phyloP scores from a whole-genome alignment of 1,140 invertebrate species.

The Campoletis sonorensis region DNA sequence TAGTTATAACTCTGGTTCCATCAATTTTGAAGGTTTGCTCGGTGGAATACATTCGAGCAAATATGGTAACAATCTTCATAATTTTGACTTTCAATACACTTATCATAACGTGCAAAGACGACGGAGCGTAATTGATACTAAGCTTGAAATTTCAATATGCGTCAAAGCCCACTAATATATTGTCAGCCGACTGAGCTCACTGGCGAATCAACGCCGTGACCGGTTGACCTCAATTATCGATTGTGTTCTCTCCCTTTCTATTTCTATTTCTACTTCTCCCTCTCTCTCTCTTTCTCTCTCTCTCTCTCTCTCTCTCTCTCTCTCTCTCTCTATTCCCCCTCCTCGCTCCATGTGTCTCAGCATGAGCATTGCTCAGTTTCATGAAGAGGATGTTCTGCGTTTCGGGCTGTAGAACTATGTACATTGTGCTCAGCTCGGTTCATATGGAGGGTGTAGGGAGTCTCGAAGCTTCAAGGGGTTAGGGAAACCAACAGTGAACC shows the following conservation, averaged over 20 bases:
- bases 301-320: neutral
- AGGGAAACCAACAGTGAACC: conserved; percentile 25
- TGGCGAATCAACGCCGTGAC: conserved; percentile 19
- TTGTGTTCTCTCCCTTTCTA: conserved; percentile 23
- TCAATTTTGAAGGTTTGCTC: no score
- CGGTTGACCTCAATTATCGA: conserved; percentile 45
- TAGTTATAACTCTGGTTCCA: neutral
- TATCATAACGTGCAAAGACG: no score
- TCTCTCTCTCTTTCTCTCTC: conserved; percentile 13
- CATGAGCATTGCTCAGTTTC: neutral
- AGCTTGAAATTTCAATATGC: conserved; percentile 38
- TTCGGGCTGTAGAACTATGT: conserved; percentile 13
- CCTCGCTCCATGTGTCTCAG: neutral
- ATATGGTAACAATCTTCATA: no score
- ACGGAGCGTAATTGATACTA: conserved; percentile 30
- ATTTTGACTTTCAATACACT: neutral
- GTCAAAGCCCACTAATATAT: conserved; percentile 18
- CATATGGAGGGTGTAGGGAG: neutral
- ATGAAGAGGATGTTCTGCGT: neutral
- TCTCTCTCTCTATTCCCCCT: no score
- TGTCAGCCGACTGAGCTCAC: conserved; percentile 1
- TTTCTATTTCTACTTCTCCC: conserved; percentile 37
- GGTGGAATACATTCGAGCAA: no score
- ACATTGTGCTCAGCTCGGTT: neutral
- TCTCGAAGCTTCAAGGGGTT: conserved; percentile 16